phyloP scores from a whole-genome alignment of 1,140 invertebrate species.

The Nixonia krombeini region DNA sequence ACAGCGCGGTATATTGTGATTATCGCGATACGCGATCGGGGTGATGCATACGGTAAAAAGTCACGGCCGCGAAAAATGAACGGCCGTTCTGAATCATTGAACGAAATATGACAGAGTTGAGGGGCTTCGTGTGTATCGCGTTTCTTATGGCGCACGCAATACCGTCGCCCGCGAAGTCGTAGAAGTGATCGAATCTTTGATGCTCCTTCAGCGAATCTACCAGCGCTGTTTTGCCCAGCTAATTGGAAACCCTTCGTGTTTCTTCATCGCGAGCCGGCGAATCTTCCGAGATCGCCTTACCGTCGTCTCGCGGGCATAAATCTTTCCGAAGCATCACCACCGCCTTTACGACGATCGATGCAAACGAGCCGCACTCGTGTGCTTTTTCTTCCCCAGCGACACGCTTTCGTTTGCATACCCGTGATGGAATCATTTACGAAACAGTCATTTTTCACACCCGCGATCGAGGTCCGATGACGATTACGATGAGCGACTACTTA shows the following conservation, averaged over 20 bases:
- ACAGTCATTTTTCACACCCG: no score
- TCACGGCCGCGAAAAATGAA: no score
- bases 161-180: slow-evolving; percentile 11
- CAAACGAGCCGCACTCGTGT: slow-evolving; percentile 39
- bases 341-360: slow-evolving; percentile 20
- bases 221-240: no score
- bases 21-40: no score
- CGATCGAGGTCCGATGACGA: no score
- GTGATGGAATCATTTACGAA: slow-evolving; percentile 26
- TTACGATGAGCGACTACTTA: no score
- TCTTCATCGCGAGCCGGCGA: slow-evolving; percentile 12
- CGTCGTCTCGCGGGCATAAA: slow-evolving; percentile 11
- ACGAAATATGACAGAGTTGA: no score
- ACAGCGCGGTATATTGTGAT: no score
- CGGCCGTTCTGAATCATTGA: no score
- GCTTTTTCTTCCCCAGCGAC: no score
- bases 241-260: slow-evolving; percentile 24
- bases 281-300: slow-evolving; percentile 23
- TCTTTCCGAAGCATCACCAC: slow-evolving; percentile 20
- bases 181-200: slow-evolving; percentile 20
- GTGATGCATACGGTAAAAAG: no score
- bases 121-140: slow-evolving; percentile 36
- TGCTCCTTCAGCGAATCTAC: slow-evolving; percentile 6
- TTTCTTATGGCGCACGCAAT: slow-evolving; percentile 32
- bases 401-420: slow-evolving; percentile 12